Evolutionary conservation across 1,140 invertebrate species (phyloP).

Genomic region (Scaptomyza hsui): DNA sequence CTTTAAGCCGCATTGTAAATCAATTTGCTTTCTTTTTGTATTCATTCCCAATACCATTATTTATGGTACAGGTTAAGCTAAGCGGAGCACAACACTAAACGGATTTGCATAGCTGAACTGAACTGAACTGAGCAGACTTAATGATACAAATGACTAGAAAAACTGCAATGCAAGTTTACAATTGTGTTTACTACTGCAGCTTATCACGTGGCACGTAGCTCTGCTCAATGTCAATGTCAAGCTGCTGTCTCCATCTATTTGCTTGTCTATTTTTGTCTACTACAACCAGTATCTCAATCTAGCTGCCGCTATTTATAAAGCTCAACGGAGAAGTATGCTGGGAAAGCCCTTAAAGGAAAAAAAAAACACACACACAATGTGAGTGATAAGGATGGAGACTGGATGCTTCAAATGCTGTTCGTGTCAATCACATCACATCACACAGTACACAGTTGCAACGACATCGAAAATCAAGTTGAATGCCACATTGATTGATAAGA

Average conservation of each 20-base stretch:
- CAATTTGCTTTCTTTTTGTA: not conserved
- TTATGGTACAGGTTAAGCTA: conserved; percentile 20
- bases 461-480: conserved; percentile 56
- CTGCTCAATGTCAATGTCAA: conserved; percentile 67
- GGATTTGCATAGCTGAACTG: conserved; percentile 61
- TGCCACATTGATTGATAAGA: conserved; percentile 52
- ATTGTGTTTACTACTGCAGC: not conserved
- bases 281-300: conserved; percentile 58
- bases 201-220: conserved; percentile 59
- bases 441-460: conserved; percentile 15
- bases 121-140: conserved; percentile 45
- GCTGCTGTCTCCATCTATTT: conserved; percentile 29
- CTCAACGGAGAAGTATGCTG: conserved; percentile 18
- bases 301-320: conserved; percentile 48
- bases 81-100: conserved; percentile 15
- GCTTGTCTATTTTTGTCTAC: not conserved
- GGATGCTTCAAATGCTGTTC: conserved; percentile 34
- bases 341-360: conserved; percentile 32
- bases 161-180: conserved; percentile 36
- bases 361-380: not conserved
- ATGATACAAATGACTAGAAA: conserved; percentile 58
- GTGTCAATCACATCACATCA: conserved; percentile 70
- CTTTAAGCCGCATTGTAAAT: conserved; percentile 8
- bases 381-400: conserved; percentile 15
- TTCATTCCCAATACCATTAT: conserved; percentile 16